Conservation (phyloP, 2,797 vertebrate genomes). For the Platyrinchus mystaceus region DNA sequence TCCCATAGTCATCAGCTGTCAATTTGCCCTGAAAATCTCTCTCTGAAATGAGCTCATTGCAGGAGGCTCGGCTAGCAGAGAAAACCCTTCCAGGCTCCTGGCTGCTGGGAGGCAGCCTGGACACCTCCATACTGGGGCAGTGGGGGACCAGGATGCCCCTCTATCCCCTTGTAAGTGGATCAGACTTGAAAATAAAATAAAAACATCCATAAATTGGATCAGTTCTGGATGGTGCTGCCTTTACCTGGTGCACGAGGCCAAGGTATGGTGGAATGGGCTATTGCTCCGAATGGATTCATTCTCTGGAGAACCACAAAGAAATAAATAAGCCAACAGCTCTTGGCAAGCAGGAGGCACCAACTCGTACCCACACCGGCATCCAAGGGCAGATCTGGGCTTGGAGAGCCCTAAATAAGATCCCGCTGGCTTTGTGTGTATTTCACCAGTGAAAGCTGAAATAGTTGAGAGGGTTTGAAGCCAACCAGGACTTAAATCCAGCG, state of each 20-base stretch:
- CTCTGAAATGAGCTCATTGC: background rate
- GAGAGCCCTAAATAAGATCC: background rate
- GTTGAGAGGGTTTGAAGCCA: background rate
- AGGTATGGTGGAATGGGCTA: background rate
- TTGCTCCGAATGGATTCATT: background rate
- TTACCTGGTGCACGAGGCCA: rapidly evolving
- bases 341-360: background rate
- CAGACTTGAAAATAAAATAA: background rate
- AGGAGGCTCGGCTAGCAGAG: background rate
- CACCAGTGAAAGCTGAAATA: background rate
- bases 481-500: background rate
- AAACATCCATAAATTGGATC: background rate
- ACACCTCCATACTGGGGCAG: rapidly evolving
- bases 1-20: conserved; percentile 56
- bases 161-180: background rate
- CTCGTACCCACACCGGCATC: background rate
- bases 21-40: conserved; percentile 33
- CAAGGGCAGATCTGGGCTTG: background rate
- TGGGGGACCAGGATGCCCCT: background rate
- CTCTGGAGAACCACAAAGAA: background rate
- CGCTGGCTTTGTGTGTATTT: background rate
- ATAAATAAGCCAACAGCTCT: background rate
- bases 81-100: background rate
- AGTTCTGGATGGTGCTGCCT: background rate
- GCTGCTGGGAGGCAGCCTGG: background rate